Conservation (phyloP, 2,888 invertebrate genomes). For the Aporophyla lueneburgensis region DNA sequence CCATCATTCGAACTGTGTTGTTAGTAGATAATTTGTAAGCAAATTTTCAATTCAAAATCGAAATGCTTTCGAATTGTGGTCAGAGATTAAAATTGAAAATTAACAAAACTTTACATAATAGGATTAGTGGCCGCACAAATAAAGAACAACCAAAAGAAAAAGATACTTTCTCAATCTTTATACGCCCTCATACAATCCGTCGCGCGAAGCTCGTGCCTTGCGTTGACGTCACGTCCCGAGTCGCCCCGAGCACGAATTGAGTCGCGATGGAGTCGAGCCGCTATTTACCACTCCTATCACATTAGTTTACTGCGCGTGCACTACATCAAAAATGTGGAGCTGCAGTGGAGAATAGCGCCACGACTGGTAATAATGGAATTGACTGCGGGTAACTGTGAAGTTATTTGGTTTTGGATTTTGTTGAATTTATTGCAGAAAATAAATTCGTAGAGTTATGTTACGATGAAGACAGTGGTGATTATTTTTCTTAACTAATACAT, state of each 20-base stretch:
- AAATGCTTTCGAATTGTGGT: background rate
- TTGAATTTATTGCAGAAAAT: background rate
- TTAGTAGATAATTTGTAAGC: background rate
- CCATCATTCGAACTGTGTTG: background rate
- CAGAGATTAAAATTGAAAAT: too few relatives aligned
- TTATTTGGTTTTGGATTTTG: background rate
- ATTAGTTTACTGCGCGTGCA: constrained; percentile 54
- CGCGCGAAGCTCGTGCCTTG: background rate
- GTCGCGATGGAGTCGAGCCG: constrained; percentile 18
- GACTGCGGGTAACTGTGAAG: background rate
- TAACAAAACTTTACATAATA: background rate
- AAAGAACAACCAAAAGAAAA: background rate
- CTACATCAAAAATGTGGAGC: constrained; percentile 37
- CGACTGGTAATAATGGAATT: background rate
- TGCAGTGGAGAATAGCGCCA: constrained; percentile 20
- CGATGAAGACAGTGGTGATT: background rate
- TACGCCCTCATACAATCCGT: constrained; percentile 10
- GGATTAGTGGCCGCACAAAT: background rate
- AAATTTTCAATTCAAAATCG: background rate
- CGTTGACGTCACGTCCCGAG: constrained; percentile 28
- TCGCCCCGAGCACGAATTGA: background rate
- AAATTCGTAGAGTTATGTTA: background rate
- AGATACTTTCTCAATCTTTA: background rate
- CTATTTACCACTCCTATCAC: constrained; percentile 51
- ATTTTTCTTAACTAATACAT: background rate